Conservation (phyloP, 1,140 invertebrate species). For the Anastrepha obliqua region DNA sequence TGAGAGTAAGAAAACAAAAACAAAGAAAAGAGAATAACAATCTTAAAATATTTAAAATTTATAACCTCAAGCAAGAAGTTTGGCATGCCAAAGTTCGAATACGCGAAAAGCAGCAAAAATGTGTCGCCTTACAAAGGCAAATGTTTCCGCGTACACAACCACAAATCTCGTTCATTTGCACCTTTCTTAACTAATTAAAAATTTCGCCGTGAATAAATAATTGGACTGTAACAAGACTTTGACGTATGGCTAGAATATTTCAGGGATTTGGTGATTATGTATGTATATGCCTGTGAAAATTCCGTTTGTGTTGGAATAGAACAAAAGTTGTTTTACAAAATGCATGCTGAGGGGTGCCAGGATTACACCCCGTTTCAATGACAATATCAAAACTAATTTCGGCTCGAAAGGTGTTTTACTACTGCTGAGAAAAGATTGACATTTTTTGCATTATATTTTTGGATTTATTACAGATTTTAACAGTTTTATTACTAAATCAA, state of each 20-base stretch:
- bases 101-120: not conserved
- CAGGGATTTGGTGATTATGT: not conserved
- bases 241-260: not conserved
- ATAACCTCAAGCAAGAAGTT: constrained; percentile 63
- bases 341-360: too few species aligned
- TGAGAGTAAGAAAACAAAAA: constrained; percentile 9
- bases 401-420: too few species aligned
- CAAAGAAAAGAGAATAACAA: constrained; percentile 62
- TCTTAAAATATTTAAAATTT: constrained; percentile 73
- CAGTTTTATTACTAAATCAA: too few species aligned
- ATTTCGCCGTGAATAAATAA: constrained; percentile 43
- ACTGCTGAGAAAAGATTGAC: too few species aligned
- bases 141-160: constrained; percentile 11
- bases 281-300: too few species aligned
- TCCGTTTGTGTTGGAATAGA: too few species aligned
- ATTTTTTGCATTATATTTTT: too few species aligned
- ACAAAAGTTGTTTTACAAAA: too few species aligned
- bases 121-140: not conserved
- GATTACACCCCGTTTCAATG: too few species aligned
- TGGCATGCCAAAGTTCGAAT: constrained; percentile 4
- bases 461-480: too few species aligned
- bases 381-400: too few species aligned
- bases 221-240: constrained; percentile 25
- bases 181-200: constrained; percentile 51
- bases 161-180: constrained; percentile 53